Evolutionary conservation across 2,888 invertebrate genomes (phyloP).

Genomic region (Mimumesa dahlbomi): DNA sequence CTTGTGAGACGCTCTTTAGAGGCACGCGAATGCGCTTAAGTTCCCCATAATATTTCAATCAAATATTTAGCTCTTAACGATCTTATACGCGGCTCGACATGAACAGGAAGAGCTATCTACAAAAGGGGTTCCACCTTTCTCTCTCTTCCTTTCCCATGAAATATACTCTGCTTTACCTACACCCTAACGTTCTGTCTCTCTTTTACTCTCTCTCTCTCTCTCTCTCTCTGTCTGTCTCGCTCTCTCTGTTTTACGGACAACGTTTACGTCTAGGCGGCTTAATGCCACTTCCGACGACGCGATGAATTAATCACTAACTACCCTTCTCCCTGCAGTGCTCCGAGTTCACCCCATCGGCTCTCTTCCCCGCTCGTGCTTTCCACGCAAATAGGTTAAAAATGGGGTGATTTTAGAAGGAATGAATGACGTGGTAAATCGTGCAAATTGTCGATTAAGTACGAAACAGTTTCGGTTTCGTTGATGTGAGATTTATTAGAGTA

Average conservation of each 20-base stretch:
- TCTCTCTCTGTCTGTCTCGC: conserved; percentile 11
- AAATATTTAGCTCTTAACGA: conserved; percentile 74
- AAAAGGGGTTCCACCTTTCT: conserved; percentile 3
- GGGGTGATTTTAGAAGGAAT: conserved; percentile 1
- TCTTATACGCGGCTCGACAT: conserved; percentile 54
- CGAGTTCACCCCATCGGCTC: conserved; percentile 9
- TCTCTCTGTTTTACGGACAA: conserved; percentile 43
- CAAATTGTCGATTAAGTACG: conserved; percentile 16
- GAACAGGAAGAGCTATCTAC: background rate
- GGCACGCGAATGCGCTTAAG: conserved; percentile 69
- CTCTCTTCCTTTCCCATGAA: conserved; percentile 13
- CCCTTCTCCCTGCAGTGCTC: conserved; percentile 7
- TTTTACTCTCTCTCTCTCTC: conserved; percentile 8
- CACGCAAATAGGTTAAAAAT: conserved; percentile 44
- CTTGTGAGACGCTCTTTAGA: conserved; percentile 62
- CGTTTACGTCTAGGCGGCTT: conserved; percentile 63
- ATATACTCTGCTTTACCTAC: too few relatives aligned
- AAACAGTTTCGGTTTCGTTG: too few relatives aligned
- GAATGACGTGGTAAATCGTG: conserved; percentile 21
- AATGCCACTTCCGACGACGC: conserved; percentile 66
- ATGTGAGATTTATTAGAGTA: too few relatives aligned
- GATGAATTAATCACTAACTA: conserved; percentile 69
- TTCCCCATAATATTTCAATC: conserved; percentile 74
- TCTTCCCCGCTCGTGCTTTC: conserved; percentile 10
- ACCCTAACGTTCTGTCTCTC: conserved; percentile 13